phyloP scores from a whole-genome alignment of 2,113 vertebrate genomes.

The Poecilia latipinna region DNA sequence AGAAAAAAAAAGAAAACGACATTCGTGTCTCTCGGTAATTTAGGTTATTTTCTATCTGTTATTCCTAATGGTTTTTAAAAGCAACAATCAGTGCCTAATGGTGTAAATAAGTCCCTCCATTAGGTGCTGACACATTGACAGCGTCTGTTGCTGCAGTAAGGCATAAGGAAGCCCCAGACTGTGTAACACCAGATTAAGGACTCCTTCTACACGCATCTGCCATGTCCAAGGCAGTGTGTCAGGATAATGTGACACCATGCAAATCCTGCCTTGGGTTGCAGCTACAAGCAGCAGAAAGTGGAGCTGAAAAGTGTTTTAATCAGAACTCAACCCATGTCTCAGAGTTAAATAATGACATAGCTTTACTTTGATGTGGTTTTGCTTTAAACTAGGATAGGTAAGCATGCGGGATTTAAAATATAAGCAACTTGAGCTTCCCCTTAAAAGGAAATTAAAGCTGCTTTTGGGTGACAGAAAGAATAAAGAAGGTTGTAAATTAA shows the following conservation, averaged over 20 bases:
- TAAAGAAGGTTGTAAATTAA: background rate
- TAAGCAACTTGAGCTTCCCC: background rate
- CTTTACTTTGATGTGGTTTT: background rate
- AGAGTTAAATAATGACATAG: background rate
- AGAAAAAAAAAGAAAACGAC: background rate
- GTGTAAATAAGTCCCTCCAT: constrained; percentile 57
- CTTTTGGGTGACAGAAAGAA: background rate
- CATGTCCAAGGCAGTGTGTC: constrained; percentile 30
- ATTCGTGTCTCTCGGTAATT: constrained; percentile 36
- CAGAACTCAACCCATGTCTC: constrained; percentile 10
- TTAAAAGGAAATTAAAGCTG: background rate
- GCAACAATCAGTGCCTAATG: constrained; percentile 49
- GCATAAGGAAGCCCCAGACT: constrained; percentile 54
- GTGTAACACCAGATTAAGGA: constrained; percentile 62
- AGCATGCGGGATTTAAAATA: background rate
- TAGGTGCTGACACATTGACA: constrained; percentile 49
- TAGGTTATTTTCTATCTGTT: constrained; percentile 6
- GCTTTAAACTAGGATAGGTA: background rate
- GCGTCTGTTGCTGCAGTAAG: constrained; percentile 51
- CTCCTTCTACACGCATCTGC: constrained; percentile 67
- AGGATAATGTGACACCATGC: constrained; percentile 27
- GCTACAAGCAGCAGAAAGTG: constrained; percentile 18
- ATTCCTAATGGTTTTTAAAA: constrained; percentile 53
- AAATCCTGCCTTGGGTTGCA: constrained; percentile 41
- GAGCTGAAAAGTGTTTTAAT: constrained; percentile 33